Evolutionary conservation across 2,797 vertebrate species (phyloP), one percentile per base, ranked within the genome.

Genomic region (Acrossocheilus wenchowensis): DNA sequence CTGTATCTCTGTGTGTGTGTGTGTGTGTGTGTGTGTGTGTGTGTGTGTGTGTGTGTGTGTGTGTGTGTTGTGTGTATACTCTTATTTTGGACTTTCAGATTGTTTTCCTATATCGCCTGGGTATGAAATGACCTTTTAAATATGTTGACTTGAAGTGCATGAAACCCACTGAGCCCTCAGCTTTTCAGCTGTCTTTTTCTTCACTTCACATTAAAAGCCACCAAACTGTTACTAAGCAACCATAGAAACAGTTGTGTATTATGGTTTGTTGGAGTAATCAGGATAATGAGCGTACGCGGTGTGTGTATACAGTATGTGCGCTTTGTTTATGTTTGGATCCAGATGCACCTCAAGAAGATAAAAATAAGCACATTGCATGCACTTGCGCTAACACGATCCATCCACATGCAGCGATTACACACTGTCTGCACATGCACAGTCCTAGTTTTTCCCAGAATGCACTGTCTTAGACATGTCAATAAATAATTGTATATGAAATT

Each of bases 121-220:
- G 39, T 26, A 71, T 21, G 52, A 79, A 85, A 36, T 86, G 84
- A 86, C 78, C 78, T 86, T 86, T 86, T 81, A 50, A 81, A 74
- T 73, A 62, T 81, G 84, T 86, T 81, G 78, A 81, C 75, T 60
- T 86, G 78, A 81, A 74, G 69, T 81, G 69, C 78, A 64, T 81
- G 54, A 86, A 74, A 81, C 84, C 84, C 69, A 52, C 26, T 45
- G 77, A 81, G 68, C 43, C 69, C 30, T 66, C 21, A 3, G 41
- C 50, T 81, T 80, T 86, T 73, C 78, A 48, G 64, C 75, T 79
- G 77, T 85, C 75, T 69, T 78, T 71, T 72, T 79, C 52, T 84
- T 78, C 82, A 66, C 21, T 74, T 81, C 57, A 73, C 54, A 86
- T 81, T 69, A 41, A 39, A 86, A 72, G 41, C 54, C 41, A 39